Conservation (phyloP, 2,797 vertebrate species). For the Phalloptychus januarius region DNA sequence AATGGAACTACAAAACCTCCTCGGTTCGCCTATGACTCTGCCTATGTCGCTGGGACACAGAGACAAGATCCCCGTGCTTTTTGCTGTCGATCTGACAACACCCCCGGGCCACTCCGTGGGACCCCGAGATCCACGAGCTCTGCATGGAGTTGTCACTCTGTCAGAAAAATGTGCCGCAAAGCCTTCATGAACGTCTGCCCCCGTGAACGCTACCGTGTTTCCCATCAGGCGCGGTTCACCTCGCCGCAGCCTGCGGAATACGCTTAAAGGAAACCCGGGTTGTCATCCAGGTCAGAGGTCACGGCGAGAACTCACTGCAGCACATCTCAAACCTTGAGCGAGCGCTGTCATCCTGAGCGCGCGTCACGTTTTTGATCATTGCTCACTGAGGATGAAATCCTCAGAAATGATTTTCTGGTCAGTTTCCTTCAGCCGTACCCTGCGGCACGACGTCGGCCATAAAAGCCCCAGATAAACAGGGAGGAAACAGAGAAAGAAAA, state of each 20-base stretch:
- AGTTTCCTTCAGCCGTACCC: slow-evolving; percentile 3
- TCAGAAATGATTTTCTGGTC: slow-evolving; percentile 10
- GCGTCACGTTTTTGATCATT: background rate
- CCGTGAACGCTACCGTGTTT: slow-evolving; percentile 43
- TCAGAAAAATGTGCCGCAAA: slow-evolving; percentile 59
- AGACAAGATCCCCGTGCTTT: slow-evolving; percentile 21
- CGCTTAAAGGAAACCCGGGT: slow-evolving; percentile 33
- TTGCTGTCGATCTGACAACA: slow-evolving; percentile 68
- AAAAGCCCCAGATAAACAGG: slow-evolving; percentile 2
- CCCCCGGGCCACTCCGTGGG: slow-evolving; percentile 42
- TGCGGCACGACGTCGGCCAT: slow-evolving; percentile 4
- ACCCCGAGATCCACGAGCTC: slow-evolving; percentile 44
- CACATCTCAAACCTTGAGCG: slow-evolving; percentile 34
- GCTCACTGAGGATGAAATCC: slow-evolving; percentile 9
- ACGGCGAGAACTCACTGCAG: slow-evolving; percentile 9
- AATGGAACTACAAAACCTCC: slow-evolving; percentile 43
- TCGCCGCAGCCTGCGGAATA: slow-evolving; percentile 42
- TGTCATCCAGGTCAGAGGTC: slow-evolving; percentile 50
- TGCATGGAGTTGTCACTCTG: slow-evolving; percentile 69
- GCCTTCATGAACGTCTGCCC: slow-evolving; percentile 38
- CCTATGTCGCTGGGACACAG: slow-evolving; percentile 40
- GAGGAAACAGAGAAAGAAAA: slow-evolving; percentile 15
- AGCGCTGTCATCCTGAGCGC: slow-evolving; percentile 22
- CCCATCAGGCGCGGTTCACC: slow-evolving; percentile 63
- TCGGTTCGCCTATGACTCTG: slow-evolving; percentile 53